Evolutionary conservation across 2,888 invertebrate genomes (phyloP).

Genomic region (Hydraecia micacea): DNA sequence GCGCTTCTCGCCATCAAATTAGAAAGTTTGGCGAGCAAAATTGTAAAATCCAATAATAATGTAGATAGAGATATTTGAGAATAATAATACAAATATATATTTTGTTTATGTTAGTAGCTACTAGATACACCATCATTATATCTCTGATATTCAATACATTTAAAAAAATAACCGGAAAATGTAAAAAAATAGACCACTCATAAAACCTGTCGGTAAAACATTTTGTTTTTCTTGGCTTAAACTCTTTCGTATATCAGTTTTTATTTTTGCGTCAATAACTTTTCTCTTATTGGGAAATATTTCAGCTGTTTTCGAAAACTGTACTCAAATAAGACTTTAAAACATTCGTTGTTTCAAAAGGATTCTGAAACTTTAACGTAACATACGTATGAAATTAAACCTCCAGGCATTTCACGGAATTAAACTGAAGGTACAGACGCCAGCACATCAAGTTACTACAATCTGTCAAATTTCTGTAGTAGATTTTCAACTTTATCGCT

Average conservation of each 20-base stretch:
- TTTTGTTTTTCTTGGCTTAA: conserved; percentile 30
- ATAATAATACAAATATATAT: not conserved
- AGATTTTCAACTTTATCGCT: no score
- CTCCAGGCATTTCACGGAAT: not conserved
- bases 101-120: not conserved
- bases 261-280: conserved; percentile 4
- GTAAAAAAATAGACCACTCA: not conserved
- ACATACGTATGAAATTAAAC: not conserved
- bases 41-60: not conserved
- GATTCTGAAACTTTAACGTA: conserved; percentile 2
- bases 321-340: conserved; percentile 1
- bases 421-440: not conserved
- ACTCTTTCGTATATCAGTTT: conserved; percentile 35
- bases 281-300: conserved; percentile 43
- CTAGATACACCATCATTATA: not conserved
- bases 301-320: conserved; percentile 26
- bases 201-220: not conserved
- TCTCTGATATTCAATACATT: not conserved
- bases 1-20: not conserved
- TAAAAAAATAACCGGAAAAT: not conserved
- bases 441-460: no score
- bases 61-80: not conserved
- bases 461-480: no score
- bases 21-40: not conserved
- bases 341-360: not conserved